Evolutionary conservation across 2,888 invertebrate genomes (phyloP).

Genomic region (Nemotelus pantherinus): DNA sequence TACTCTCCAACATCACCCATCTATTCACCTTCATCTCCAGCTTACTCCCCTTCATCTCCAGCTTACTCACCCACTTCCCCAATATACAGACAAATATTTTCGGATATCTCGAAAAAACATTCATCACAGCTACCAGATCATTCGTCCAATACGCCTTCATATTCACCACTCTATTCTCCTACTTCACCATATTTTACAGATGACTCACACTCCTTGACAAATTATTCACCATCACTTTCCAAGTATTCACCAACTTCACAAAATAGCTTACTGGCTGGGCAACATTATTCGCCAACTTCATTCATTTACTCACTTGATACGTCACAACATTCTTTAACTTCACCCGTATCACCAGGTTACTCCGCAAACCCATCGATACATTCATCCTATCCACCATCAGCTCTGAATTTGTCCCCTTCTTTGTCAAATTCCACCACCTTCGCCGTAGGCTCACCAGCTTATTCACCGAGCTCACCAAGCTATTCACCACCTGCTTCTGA

Average conservation of each 20-base stretch:
- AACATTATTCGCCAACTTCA: conserved; percentile 78
- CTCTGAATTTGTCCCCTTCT: too few species aligned
- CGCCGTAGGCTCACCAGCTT: not conserved
- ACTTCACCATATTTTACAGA: conserved; percentile 55
- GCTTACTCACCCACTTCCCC: conserved; percentile 76
- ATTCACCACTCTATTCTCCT: conserved; percentile 73
- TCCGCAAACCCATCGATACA: not conserved
- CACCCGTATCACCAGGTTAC: conserved; percentile 73
- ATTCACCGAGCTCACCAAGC: not conserved
- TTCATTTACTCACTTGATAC: conserved; percentile 63
- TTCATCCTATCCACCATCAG: too few species aligned
- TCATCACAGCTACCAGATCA: conserved; percentile 68
- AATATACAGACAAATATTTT: conserved; percentile 71
- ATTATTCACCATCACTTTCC: conserved; percentile 84
- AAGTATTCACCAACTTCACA: conserved; percentile 73
- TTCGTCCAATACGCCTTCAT: conserved; percentile 71
- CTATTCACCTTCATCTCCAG: conserved; percentile 68
- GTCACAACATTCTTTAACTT: conserved; percentile 70
- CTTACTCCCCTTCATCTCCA: conserved; percentile 74
- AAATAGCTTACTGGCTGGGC: conserved; percentile 72
- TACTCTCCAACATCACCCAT: conserved; percentile 87
- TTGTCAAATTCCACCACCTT: too few species aligned
- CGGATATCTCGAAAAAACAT: conserved; percentile 53
- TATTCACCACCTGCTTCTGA: not conserved
- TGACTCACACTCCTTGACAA: conserved; percentile 64